phyloP scores from a whole-genome alignment of 2,113 vertebrate genomes.

The Triplophysa tibetana region DNA sequence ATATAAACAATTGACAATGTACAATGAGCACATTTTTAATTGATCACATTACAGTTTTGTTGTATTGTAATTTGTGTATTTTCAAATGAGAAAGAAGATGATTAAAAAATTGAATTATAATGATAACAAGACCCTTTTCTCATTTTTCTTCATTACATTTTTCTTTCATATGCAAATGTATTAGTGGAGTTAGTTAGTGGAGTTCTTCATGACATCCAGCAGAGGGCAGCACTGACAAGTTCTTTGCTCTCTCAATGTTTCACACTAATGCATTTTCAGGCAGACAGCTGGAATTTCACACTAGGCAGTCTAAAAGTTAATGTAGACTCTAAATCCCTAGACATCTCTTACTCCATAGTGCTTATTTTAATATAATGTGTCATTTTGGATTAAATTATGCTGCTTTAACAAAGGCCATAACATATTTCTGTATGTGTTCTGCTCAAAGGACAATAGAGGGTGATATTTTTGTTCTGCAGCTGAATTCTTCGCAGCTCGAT shows the following conservation, averaged over 20 bases:
- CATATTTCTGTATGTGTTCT: background rate
- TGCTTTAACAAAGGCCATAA: too few species aligned
- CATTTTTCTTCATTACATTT: background rate
- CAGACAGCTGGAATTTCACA: background rate
- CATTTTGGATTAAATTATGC: background rate
- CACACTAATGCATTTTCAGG: background rate
- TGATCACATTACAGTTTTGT: background rate
- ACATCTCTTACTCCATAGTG: background rate
- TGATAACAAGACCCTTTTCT: background rate
- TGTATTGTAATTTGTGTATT: background rate
- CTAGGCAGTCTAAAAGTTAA: background rate
- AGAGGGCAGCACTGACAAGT: slow-evolving; percentile 35
- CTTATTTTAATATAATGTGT: background rate
- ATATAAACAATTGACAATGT: background rate
- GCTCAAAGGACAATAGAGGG: slow-evolving; percentile 34
- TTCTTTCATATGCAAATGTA: background rate
- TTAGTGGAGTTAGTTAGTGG: background rate
- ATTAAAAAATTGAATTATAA: background rate
- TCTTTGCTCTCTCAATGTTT: background rate
- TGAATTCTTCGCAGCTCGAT: slow-evolving; percentile 18
- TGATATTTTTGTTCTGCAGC: slow-evolving; percentile 18
- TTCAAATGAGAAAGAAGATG: background rate
- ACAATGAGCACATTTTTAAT: background rate
- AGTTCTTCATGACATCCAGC: background rate
- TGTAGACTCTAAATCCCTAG: background rate